Evolutionary conservation across 1,140 invertebrate species (phyloP).

Genomic region (Neodiprion virginianus): DNA sequence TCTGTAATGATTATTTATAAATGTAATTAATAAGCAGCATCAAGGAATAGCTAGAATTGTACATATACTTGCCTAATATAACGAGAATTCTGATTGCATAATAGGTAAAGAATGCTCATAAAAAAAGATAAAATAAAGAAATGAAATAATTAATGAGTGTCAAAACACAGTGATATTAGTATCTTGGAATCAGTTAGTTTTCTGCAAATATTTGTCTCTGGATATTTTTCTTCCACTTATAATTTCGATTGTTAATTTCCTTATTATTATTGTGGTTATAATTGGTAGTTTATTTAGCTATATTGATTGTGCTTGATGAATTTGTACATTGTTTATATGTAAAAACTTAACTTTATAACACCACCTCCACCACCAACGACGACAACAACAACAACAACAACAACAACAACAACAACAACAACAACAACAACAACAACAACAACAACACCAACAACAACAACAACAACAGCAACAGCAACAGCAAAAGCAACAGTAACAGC

Average conservation of each 20-base stretch:
- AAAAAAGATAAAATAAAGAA: conserved; percentile 4
- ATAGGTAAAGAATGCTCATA: conserved; percentile 38
- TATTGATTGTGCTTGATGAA: neutral
- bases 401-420: conserved; percentile 20
- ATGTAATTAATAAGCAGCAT: neutral
- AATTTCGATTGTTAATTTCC: no score
- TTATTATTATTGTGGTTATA: neutral
- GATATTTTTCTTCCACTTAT: neutral
- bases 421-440: conserved; percentile 35
- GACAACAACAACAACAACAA: conserved; percentile 24
- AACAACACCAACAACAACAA: conserved; percentile 35
- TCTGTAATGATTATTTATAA: conserved; percentile 8
- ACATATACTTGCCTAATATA: conserved; percentile 34
- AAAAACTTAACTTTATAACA: neutral
- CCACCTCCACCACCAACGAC: no score
- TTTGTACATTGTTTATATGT: conserved; percentile 5
- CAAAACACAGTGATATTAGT: conserved; percentile 10
- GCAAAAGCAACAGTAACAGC: conserved; percentile 33
- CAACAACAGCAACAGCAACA: conserved; percentile 33
- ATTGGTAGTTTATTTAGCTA: neutral
- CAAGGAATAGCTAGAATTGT: neutral
- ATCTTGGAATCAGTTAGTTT: neutral
- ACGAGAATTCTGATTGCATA: conserved; percentile 37
- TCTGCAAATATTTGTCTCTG: conserved; percentile 4
- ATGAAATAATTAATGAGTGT: neutral